Evolutionary conservation across 1,140 invertebrate species (phyloP).

Genomic region (Pseudachorutes palmiensis): DNA sequence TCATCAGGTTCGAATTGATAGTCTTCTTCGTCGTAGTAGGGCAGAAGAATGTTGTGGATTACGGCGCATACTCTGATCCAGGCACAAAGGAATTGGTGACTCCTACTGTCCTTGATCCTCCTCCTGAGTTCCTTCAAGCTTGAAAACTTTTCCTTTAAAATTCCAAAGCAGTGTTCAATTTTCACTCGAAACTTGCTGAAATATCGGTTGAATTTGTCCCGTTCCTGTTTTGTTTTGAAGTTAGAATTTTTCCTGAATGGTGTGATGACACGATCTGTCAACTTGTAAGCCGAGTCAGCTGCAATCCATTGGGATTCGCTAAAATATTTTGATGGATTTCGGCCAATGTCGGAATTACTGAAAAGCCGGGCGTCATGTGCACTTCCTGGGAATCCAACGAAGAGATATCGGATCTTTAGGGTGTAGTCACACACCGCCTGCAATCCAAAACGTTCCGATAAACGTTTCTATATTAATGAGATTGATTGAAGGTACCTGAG

Average conservation of each 20-base stretch:
- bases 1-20: background rate
- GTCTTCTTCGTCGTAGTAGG: background rate
- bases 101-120: background rate
- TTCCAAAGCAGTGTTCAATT: constrained; percentile 23
- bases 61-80: constrained; percentile 22
- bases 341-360: background rate
- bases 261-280: background rate
- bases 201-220: background rate
- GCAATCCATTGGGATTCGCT: constrained; percentile 6
- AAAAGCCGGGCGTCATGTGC: constrained; percentile 22
- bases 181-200: constrained; percentile 19
- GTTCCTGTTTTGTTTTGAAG: background rate
- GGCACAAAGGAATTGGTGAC: constrained; percentile 1
- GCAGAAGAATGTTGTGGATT: constrained; percentile 15
- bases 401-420: background rate
- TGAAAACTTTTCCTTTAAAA: constrained; percentile 14
- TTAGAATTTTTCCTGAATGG: constrained; percentile 5
- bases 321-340: background rate
- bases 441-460: background rate
- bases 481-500: no score
- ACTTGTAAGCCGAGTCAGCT: constrained; percentile 12
- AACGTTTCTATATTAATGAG: background rate
- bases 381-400: constrained; percentile 16
- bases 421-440: constrained; percentile 22
- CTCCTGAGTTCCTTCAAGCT: constrained; percentile 20